Evolutionary conservation across 2,113 vertebrate species (phyloP).

Genomic region (Acanthochromis polyacanthus): DNA sequence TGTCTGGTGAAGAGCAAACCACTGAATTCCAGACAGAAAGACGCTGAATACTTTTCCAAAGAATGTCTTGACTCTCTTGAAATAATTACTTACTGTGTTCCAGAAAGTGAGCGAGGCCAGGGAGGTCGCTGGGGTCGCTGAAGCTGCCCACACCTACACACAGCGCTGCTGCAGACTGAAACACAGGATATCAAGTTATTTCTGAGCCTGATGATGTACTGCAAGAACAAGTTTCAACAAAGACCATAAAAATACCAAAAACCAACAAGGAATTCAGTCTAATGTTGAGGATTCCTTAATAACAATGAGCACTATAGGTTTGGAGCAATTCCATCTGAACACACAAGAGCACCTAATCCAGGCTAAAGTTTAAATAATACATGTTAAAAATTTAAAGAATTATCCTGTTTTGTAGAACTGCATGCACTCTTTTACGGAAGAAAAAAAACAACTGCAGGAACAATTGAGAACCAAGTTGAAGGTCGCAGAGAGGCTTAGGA

Average conservation of each 20-base stretch:
- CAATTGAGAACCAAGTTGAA: no score
- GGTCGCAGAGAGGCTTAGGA: no score
- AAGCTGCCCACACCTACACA: constrained; percentile 97
- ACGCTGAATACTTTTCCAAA: neutral
- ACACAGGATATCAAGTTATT: constrained; percentile 34
- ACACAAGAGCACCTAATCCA: no score
- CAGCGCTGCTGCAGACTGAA: constrained; percentile 95
- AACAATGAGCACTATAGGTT: no score
- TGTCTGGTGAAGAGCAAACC: neutral
- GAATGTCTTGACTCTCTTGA: neutral
- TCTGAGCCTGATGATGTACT: constrained; percentile 3
- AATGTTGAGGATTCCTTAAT: no score
- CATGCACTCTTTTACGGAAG: neutral
- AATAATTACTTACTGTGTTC: constrained; percentile 93
- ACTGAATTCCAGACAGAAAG: constrained; percentile 10
- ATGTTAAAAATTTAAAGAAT: neutral
- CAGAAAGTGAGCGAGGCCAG: constrained; percentile 98
- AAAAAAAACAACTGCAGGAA: no score
- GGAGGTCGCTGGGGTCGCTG: constrained; percentile 95
- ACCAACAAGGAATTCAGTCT: neutral
- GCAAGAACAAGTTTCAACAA: neutral
- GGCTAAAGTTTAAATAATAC: neutral
- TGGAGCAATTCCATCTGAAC: no score
- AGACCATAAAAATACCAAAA: neutral
- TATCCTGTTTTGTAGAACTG: neutral